Conservation (phyloP, 2,797 vertebrate genomes). For the Muscicapa comitata region DNA sequence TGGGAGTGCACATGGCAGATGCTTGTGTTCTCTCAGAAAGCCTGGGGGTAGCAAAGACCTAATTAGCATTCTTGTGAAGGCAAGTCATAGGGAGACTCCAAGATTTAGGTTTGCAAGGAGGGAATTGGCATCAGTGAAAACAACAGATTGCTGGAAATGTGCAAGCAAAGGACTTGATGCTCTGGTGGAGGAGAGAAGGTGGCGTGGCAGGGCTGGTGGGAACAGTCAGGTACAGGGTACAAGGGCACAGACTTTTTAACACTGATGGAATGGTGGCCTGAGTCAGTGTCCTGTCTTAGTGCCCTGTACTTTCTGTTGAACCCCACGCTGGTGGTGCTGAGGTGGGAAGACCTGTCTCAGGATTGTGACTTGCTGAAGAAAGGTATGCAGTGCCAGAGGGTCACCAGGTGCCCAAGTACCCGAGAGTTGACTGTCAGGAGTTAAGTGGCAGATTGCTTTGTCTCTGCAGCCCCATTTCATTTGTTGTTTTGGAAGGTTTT, state of each 20-base stretch:
- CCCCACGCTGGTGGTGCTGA: not conserved
- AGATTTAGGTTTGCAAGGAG: slow-evolving; percentile 3
- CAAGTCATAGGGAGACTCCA: slow-evolving; percentile 11
- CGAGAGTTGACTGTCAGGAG: not conserved
- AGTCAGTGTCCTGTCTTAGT: rapidly evolving
- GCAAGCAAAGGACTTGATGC: not conserved
- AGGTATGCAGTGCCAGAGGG: not conserved
- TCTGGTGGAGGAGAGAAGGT: not conserved
- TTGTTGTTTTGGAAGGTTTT: slow-evolving; percentile 6
- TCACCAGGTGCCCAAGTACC: not conserved
- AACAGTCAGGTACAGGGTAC: not conserved
- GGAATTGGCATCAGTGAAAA: not conserved
- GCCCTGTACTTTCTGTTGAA: not conserved
- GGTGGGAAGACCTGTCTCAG: not conserved
- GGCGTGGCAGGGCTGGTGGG: not conserved
- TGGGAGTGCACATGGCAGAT: slow-evolving; percentile 56
- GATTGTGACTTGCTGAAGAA: not conserved
- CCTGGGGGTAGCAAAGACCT: slow-evolving; percentile 53
- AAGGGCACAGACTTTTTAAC: not conserved
- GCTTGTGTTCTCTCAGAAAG: slow-evolving; percentile 50
- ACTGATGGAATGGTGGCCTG: rapidly evolving
- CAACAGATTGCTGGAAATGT: slow-evolving; percentile 38
- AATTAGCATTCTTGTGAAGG: slow-evolving; percentile 58
- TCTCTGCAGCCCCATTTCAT: not conserved
- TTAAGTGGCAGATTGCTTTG: not conserved